Evolutionary conservation across 1,140 invertebrate species (phyloP).

Genomic region (Solen grandis): DNA sequence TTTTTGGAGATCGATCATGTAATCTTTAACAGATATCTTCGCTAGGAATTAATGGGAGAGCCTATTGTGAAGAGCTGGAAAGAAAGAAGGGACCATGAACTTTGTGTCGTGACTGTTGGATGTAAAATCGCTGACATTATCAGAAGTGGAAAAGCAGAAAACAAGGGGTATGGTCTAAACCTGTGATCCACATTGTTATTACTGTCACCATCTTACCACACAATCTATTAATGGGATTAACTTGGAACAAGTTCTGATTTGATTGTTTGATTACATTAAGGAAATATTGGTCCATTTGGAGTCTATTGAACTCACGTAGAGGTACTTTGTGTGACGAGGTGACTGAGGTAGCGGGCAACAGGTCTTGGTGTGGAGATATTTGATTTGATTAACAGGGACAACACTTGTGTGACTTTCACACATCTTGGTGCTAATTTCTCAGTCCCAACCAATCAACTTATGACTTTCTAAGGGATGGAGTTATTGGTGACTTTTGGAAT

Average conservation of each 20-base stretch:
- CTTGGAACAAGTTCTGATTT: slow-evolving; percentile 14
- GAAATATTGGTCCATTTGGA: slow-evolving; percentile 26
- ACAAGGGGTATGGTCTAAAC: too few species aligned
- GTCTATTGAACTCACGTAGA: slow-evolving; percentile 6
- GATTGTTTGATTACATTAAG: slow-evolving; percentile 45
- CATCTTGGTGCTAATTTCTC: slow-evolving; percentile 42
- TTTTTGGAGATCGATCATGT: too few species aligned
- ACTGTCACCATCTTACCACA: too few species aligned
- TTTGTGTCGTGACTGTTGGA: too few species aligned
- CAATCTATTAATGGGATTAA: slow-evolving; percentile 41
- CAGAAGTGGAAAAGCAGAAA: too few species aligned
- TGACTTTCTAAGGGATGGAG: slow-evolving; percentile 10
- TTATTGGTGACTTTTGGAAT: slow-evolving; percentile 6
- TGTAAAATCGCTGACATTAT: too few species aligned
- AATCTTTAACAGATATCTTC: too few species aligned
- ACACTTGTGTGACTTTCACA: slow-evolving; percentile 29
- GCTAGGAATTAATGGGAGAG: too few species aligned
- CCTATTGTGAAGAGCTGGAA: too few species aligned
- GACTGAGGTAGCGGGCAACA: slow-evolving; percentile 6
- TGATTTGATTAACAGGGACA: slow-evolving; percentile 41
- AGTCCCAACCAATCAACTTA: background rate
- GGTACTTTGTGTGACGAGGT: slow-evolving; percentile 34
- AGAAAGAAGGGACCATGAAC: too few species aligned
- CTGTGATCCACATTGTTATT: too few species aligned
- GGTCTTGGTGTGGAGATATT: too few species aligned